phyloP scores from a whole-genome alignment of 2,113 vertebrate species.

The Neotragus moschatus region DNA sequence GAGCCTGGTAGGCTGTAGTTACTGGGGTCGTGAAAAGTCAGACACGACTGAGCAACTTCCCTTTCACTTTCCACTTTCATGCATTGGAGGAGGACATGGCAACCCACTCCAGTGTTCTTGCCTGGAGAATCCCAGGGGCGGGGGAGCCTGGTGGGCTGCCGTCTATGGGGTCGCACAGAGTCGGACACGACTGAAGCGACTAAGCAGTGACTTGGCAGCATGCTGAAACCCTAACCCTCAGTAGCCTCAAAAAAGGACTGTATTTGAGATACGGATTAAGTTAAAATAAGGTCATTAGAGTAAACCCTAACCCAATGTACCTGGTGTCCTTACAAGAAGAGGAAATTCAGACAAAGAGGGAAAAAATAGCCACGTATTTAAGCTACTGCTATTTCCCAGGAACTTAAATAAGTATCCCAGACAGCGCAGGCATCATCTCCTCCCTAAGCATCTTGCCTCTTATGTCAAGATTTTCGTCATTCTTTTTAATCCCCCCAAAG shows the following conservation, averaged over 20 bases:
- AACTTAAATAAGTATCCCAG: neutral
- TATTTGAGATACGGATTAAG: neutral
- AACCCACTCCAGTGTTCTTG: too few relatives aligned
- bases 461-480: neutral
- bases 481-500: neutral
- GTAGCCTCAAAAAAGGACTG: neutral
- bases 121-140: too few relatives aligned
- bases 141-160: too few relatives aligned
- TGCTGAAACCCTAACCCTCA: neutral
- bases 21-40: too few relatives aligned
- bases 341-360: neutral
- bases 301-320: neutral
- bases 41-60: too few relatives aligned
- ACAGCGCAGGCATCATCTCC: rapidly evolving
- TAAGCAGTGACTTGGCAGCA: too few relatives aligned
- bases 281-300: neutral
- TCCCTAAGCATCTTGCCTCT: neutral
- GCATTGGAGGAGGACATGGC: too few relatives aligned
- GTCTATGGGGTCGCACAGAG: too few relatives aligned
- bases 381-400: neutral
- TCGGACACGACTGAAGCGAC: too few relatives aligned
- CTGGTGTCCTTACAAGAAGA: neutral
- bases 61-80: too few relatives aligned
- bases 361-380: neutral
- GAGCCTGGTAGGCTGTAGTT: too few relatives aligned